phyloP scores from a whole-genome alignment of 2,888 invertebrate genomes.

The Lochmaea crataegi region DNA sequence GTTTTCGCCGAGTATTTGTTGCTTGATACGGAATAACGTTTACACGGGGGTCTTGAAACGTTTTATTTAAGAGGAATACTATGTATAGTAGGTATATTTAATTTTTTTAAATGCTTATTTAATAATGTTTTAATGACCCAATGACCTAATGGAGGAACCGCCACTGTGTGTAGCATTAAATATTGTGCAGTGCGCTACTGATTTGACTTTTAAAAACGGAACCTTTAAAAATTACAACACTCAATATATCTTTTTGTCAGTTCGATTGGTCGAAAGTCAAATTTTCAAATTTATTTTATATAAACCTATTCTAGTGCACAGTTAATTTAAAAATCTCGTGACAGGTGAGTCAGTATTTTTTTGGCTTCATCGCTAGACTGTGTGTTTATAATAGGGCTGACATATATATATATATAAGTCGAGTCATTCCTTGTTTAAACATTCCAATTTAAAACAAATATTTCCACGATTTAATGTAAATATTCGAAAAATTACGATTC shows the following conservation, averaged over 20 bases:
- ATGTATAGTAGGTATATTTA: no score
- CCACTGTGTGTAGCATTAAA: no score
- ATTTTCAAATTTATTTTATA: constrained; percentile 14
- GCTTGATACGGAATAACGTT: no score
- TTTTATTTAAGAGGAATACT: no score
- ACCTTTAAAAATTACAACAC: not conserved
- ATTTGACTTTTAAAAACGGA: not conserved
- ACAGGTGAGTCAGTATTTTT: constrained; percentile 8
- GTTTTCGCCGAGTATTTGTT: no score
- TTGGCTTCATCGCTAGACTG: constrained; percentile 6
- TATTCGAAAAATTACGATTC: not conserved
- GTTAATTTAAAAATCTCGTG: constrained; percentile 8
- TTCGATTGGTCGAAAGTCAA: constrained; percentile 10
- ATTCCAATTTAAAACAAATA: not conserved
- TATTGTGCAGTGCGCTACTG: not conserved
- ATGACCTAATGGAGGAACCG: no score
- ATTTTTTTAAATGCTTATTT: no score
- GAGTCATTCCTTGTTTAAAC: not conserved
- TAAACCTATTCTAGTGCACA: constrained; percentile 1
- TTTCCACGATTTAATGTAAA: not conserved
- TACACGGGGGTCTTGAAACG: no score
- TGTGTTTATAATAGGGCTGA: constrained; percentile 2
- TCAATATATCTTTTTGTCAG: constrained; percentile 10
- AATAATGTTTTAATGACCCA: no score
- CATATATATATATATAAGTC: not conserved